Evolutionary conservation across 2,888 invertebrate species (phyloP), one percentile per base, ranked within the genome.

Genomic region (Rhamnusium bicolor): DNA sequence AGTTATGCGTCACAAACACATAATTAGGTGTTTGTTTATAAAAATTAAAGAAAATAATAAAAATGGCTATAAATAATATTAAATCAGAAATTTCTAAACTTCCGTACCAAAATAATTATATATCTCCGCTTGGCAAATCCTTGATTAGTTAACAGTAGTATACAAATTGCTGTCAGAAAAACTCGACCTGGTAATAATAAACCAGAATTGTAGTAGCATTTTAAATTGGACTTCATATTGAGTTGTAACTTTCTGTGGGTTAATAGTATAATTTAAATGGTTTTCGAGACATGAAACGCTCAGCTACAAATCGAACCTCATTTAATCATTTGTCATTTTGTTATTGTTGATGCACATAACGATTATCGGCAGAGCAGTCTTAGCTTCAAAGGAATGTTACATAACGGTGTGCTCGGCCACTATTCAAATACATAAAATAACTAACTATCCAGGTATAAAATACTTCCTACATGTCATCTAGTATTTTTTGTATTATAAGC

Each of bases 401-500:
- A 16, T 63, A 63, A 63, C 63, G 63, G 63, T 63, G 14, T 10
- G 14, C 16, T n/a, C 49, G 10, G 63, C 49, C 27, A 49, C 27
- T 63, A 63, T 63, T 63, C 29, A 51, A 51, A 49, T 51, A 27
- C 63, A 51, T 49, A 51, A 49, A 63, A 63, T 49, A 63, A 51
- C 62, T 10, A n/a, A 40, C 16, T 40, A 19, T 18, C 24, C 7
- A 19, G 21, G 63, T 16, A 63, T 49, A 63, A 63, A 51, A 63
- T 27, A 63, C 63, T 62, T 62, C 61, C 61, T 63, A 21, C 27
- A 63, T 63, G 29, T 51, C 63, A 29, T 63, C 63, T 63, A n/a
- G 46, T n/a, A 27, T 47, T 63, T 63, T 49, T 63, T 63, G 51
- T 49, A 1, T 24, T 29, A 47, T 46, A 62, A 24, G 19, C 62